Conservation (phyloP, 2,113 vertebrate genomes). For the Rattus norvegicus region DNA sequence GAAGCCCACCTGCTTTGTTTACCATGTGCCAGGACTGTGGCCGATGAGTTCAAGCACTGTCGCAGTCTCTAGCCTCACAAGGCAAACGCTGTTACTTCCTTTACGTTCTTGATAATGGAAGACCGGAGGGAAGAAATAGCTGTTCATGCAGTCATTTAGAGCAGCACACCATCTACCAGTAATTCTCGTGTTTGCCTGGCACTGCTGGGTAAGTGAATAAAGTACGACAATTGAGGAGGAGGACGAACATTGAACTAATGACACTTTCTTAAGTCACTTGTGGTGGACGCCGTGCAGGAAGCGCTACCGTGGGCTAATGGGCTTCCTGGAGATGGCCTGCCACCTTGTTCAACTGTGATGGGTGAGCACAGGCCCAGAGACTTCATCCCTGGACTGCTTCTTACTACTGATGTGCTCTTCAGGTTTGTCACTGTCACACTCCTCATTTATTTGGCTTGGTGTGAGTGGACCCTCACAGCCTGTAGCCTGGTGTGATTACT, state of each 20-base stretch:
- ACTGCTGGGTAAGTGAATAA: not conserved
- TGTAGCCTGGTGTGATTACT: no score
- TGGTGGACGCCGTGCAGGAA: not conserved
- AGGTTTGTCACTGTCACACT: no score
- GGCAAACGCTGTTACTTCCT: not conserved
- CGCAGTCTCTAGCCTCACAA: not conserved
- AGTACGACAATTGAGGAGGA: not conserved
- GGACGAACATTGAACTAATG: not conserved
- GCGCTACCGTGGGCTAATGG: no score
- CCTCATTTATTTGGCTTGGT: no score
- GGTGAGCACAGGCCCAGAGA: no score
- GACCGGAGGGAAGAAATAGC: not conserved
- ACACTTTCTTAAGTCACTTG: not conserved
- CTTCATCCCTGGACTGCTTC: no score
- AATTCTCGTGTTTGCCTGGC: not conserved
- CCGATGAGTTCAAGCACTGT: not conserved
- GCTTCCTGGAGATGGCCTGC: no score
- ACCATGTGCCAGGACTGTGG: not conserved
- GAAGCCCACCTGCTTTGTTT: not conserved
- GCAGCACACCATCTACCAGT: not conserved
- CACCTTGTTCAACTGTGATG: no score
- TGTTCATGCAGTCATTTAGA: not conserved
- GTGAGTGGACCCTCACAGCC: no score
- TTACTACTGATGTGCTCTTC: no score
- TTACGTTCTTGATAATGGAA: not conserved